Base-by-base conservation (phyloP, 2,797 vertebrate species). In the Cottoperca gobio region DNA sequence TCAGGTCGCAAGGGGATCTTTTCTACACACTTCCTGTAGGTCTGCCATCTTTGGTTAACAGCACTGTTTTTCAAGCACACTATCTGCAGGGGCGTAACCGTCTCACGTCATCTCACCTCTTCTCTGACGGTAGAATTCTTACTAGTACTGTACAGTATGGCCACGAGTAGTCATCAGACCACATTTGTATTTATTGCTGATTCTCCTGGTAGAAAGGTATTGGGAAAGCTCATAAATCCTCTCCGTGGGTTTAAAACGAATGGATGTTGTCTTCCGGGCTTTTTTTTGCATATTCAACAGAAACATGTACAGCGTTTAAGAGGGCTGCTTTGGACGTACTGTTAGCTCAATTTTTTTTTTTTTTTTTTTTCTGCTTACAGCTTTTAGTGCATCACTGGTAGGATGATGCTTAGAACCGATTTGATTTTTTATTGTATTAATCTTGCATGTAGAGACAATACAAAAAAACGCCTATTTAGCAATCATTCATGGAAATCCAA, bases 241-340 rank as follows among this genome's bases (percentile, higher is more conserved):
- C 78, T 83, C 55, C 55, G 53, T 74, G 79, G 85, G 73, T 84
- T 91, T 86, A 58, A 54, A 33, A 89, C n/a, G 54, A 88, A 88
- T 70, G 87, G 91, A 91, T 88, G 87, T 88, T 35, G 89, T 94
- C 93, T 94, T 94, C 93, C 92, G 86, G 92, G 86, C 89, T 92
- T 75, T 83, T 90, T 48, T 86, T 91, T 82, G 82, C 86, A 82
- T 89, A 81, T 86, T 91, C 81, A 90, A 88, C 84, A 84, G 79
- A 91, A 88, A 91, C 89, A 92, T 93, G 91, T 93, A 92, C 87
- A 92, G 92, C 68, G 85, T 92, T 89, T 86, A 92, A 93, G 94
- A 94, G 93, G 94, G 93, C 93, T 94, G 93, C 94, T 95, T 93
- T 93, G 93, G 93, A 94, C 84, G 91, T 93, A 94, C 92, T 92